Base-by-base conservation (phyloP, 1,140 invertebrate genomes). In the Leptinotarsa texana region DNA sequence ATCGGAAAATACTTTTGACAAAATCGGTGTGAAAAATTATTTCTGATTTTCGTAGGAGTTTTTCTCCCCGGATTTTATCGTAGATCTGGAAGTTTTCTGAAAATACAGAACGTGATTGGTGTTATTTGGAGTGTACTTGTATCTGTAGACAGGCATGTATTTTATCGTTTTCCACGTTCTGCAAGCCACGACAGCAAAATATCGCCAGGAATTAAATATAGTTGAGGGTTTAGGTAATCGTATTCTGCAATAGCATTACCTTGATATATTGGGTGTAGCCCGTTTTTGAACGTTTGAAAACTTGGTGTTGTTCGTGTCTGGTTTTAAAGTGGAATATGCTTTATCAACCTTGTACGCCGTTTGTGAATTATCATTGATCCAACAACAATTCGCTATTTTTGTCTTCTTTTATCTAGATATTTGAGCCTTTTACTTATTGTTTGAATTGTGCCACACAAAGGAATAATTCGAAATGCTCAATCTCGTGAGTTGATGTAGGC, bases 1-100 rank as follows among this genome's bases (percentile, higher is more conserved):
- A 76, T 51, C 63, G 22, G 11, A 75, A 82, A 81, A 81, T 80
- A 72, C 75, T 68, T 65, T 71, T 71, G 74, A 85, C 78, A 80
- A 84, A 85, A 84, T 84, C 80, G 82, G 42, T 76, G 76, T 79
- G 74, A 70, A 78, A 80, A 76, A 78, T 78, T 78, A 79, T 81
- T 82, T 80, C 68, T 62, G 78, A 83, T 84, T 82, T 84, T 80
- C 74, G 76, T 83, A 83, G 78, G 81, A 78, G 74, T 70, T 81
- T 82, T 69, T 83, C 83, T 83, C 82, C 79, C 79, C 18, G n/a
- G 21, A 70, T 77, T 83, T 82, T 22, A 2, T 1, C 62, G 48
- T 79, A 82, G 78, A 80, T 82, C 48, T 66, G 63, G 74, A 81
- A 63, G 76, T 82, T 82, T 82, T 73, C 57, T 69, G 51, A 47